Percentiles rank a stretch among this genome's conserved stretches.
phyloP scores from a whole-genome alignment of 2,113 vertebrate species.

The Ictalurus furcatus region DNA sequence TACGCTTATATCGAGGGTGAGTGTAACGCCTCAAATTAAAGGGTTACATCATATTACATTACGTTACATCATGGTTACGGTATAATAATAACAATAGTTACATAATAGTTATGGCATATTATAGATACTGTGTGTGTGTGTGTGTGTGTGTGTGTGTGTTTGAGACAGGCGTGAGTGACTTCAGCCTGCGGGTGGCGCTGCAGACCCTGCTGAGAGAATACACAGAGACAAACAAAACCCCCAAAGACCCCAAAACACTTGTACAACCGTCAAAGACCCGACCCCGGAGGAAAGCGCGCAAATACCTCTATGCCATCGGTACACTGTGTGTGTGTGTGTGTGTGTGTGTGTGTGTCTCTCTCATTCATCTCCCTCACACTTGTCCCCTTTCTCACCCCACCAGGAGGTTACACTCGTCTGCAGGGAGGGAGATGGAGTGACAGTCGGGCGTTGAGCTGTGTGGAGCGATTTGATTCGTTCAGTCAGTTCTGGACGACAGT shows the following conservation, averaged over 20 bases:
- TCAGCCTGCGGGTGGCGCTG: constrained; percentile 94
- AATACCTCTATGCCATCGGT: constrained; percentile 98
- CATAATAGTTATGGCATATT: neutral
- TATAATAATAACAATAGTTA: neutral
- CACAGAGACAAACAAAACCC: constrained; percentile 87
- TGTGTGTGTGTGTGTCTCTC: constrained; percentile 30
- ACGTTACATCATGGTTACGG: neutral
- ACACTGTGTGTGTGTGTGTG: constrained; percentile 46
- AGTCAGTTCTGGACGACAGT: constrained; percentile 98
- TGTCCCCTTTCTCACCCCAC: constrained; percentile 28
- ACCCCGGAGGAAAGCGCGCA: constrained; percentile 94
- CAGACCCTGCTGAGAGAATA: constrained; percentile 97
- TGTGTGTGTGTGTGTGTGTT: no score
- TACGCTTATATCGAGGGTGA: constrained; percentile 95
- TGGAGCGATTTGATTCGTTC: constrained; percentile 96
- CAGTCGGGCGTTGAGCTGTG: constrained; percentile 91
- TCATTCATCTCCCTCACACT: constrained; percentile 37
- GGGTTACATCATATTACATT: neutral
- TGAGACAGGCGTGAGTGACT: constrained; percentile 85
- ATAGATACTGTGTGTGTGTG: neutral
- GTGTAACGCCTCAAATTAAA: neutral
- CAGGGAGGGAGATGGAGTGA: constrained; percentile 96
- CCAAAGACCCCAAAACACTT: constrained; percentile 90
- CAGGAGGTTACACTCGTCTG: constrained; percentile 93
- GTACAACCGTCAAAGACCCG: constrained; percentile 86